Conservation (phyloP, 2,797 vertebrate species). For the Gymnothorax reevesii region DNA sequence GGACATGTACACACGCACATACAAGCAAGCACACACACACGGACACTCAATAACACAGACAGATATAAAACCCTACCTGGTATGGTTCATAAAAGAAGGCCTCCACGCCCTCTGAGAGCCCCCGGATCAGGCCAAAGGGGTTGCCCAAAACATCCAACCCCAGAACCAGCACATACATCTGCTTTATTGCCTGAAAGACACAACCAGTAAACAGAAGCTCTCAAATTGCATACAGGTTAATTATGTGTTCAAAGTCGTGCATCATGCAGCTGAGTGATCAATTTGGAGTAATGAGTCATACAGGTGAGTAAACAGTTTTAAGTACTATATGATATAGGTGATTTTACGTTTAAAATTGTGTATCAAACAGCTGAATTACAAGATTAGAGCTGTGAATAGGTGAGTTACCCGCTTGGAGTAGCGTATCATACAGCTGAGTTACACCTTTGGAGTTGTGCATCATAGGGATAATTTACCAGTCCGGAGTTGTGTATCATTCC, state of each 20-base stretch:
- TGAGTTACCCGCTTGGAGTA: slow-evolving; percentile 84
- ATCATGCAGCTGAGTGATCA: neutral
- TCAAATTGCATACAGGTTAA: neutral
- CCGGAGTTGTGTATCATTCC: neutral
- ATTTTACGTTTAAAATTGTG: neutral
- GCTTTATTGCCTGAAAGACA: slow-evolving; percentile 89
- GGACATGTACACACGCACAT: neutral
- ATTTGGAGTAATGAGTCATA: neutral
- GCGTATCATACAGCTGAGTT: neutral
- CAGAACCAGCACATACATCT: slow-evolving; percentile 96
- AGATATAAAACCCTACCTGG: slow-evolving; percentile 72
- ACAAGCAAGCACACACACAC: neutral
- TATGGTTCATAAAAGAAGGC: slow-evolving; percentile 99
- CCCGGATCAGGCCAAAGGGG: slow-evolving; percentile 94
- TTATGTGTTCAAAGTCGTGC: neutral
- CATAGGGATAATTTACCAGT: neutral
- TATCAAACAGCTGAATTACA: slow-evolving; percentile 16
- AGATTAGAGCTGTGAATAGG: neutral
- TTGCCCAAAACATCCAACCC: slow-evolving; percentile 97
- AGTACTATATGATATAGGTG: neutral
- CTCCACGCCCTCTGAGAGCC: slow-evolving; percentile 94
- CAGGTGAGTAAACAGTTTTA: neutral
- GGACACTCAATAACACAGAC: neutral
- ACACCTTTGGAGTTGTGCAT: neutral
- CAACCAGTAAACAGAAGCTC: no score